A percentile compares a stretch with the other conserved stretches of the same genome.
phyloP scores from a whole-genome alignment of 2,888 invertebrate species.

The Zhengitettix transpicula region DNA sequence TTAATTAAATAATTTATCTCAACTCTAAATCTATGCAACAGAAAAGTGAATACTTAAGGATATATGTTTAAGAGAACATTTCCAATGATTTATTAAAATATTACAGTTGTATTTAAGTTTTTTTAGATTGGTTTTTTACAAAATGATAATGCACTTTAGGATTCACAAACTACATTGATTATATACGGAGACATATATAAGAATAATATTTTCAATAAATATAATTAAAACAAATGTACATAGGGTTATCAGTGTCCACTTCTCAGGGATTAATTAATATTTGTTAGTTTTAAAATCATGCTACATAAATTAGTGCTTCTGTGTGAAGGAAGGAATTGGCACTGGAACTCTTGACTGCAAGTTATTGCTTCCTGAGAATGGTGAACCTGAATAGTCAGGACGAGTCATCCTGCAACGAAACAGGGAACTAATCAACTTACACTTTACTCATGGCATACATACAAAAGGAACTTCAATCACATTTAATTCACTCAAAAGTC shows the following conservation, averaged over 20 bases:
- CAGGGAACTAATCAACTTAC: background rate
- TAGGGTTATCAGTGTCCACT: background rate
- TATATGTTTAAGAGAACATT: too few species aligned
- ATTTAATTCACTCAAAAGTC: too few species aligned
- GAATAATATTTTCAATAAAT: background rate
- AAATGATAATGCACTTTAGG: too few species aligned
- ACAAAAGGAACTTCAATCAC: background rate
- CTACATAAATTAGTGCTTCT: background rate
- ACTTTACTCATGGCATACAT: background rate
- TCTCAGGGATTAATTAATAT: too few species aligned
- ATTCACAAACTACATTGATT: too few species aligned
- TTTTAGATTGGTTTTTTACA: too few species aligned
- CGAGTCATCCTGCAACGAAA: constrained; percentile 9
- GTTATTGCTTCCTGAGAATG: constrained; percentile 6
- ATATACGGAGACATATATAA: too few species aligned
- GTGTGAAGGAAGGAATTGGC: background rate
- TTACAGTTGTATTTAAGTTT: too few species aligned
- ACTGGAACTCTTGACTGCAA: constrained; percentile 1
- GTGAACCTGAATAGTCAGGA: constrained; percentile 12
- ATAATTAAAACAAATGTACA: background rate
- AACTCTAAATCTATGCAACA: too few species aligned
- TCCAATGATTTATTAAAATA: too few species aligned
- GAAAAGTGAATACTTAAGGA: too few species aligned
- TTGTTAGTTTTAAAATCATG: background rate
- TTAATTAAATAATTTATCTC: too few species aligned